Conservation (phyloP, 2,113 vertebrate genomes). For the Helogale parvula region DNA sequence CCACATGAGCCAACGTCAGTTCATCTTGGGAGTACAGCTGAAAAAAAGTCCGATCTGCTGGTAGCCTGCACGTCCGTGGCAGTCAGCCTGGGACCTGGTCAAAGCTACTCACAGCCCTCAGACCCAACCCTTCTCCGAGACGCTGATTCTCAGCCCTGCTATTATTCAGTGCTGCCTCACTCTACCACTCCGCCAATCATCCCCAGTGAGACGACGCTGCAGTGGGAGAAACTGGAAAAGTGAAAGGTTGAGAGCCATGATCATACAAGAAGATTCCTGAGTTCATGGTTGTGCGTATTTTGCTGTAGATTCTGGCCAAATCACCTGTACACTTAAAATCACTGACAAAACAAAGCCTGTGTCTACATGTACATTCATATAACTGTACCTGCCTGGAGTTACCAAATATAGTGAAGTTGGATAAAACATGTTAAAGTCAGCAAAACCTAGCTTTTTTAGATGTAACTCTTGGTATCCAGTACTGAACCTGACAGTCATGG, state of each 20-base stretch:
- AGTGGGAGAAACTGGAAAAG: not conserved
- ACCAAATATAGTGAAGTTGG: not conserved
- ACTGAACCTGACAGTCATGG: not conserved
- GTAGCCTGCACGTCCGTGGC: not conserved
- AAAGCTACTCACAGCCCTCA: not conserved
- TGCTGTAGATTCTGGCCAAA: not conserved
- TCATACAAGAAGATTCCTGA: not conserved
- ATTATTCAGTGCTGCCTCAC: not conserved
- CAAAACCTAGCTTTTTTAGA: not conserved
- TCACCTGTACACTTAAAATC: not conserved
- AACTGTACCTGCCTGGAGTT: not conserved
- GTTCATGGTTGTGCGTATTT: not conserved
- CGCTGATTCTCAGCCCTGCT: not conserved
- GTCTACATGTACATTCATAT: not conserved
- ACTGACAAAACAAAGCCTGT: not conserved
- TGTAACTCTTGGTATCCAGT: not conserved
- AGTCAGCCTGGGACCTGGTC: not conserved
- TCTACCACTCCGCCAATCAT: not conserved
- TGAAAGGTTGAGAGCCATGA: not conserved
- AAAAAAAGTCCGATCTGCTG: not conserved
- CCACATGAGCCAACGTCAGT: not conserved
- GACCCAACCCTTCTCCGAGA: not conserved
- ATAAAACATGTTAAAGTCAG: not conserved
- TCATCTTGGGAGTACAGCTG: not conserved
- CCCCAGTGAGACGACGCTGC: not conserved